Base-by-base conservation (phyloP, 2,113 vertebrate species). In the Trogon surrucura region DNA sequence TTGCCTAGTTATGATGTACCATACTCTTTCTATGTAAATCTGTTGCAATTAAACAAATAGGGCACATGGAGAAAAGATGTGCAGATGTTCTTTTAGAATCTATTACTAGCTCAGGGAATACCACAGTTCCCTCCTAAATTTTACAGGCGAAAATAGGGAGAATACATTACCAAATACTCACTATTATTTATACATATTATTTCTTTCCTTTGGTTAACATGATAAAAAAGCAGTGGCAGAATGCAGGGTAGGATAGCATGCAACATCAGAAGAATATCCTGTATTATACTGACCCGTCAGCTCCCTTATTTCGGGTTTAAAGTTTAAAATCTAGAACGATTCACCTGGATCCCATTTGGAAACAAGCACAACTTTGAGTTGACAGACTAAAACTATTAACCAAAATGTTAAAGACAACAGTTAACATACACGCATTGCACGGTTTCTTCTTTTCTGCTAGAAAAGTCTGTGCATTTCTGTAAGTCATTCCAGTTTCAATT, bases 31-130 rank as follows among this genome's bases (percentile, higher is more conserved):
- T 97, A 85, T 97, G 97, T 96, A 95, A 97, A 94, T 96, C 89
- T 90, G 83, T 86, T 77, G 96, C 96, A 98, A 98, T 98, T 98
- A 97, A 96, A 98, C 94, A 97, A 97, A 97, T 70, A 97, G 96
- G 69, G 85, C 95, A 95, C 94, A 97, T 82, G 84, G 69, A 96
- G 96, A 94, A 97, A 93, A 96, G 93, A 97, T 91, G 88, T 97
- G 94, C 97, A 98, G 97, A 98, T 96, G 97, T 97, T 97, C 96
- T 97, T 97, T 97, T 97, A 96, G 87, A 94, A 94, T 93, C 91
- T 95, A 82, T 94, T 97, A 96, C 89, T 62, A 96, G 94, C 85
- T 88, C 84, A 95, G 93, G 97, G 91, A 96, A 95, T 94, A 91
- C n/a, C 83, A 93, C 50, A 82, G 73, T 41, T 94, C 58, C 60